A percentile compares a stretch with the other conserved stretches of the same genome.
phyloP scores from a whole-genome alignment of 2,113 vertebrate genomes.

The Rallus limicola region DNA sequence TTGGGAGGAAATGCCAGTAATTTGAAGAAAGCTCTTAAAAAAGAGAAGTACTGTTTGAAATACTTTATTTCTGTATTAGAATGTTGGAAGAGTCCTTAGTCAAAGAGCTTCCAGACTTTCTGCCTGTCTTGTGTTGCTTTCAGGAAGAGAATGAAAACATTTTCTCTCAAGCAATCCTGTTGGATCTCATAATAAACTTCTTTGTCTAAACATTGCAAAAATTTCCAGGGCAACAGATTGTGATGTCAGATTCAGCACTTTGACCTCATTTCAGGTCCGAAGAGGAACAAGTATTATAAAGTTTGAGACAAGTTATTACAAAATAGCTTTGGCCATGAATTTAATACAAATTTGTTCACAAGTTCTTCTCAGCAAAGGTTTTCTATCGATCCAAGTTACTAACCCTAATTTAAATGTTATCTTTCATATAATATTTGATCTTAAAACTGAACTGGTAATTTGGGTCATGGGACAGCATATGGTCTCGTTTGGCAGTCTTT shows the following conservation, averaged over 20 bases:
- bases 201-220: constrained; percentile 26
- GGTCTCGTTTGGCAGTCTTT: not conserved
- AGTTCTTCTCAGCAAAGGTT: not conserved
- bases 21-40: not conserved
- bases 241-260: not conserved
- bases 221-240: constrained; percentile 3
- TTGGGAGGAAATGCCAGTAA: not conserved
- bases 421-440: not conserved
- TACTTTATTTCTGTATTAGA: not conserved
- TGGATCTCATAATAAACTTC: constrained; percentile 27
- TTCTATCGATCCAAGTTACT: not conserved
- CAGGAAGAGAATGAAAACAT: not conserved
- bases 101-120: not conserved
- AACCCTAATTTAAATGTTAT: not conserved
- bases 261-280: not conserved
- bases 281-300: not conserved
- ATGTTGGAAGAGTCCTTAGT: not conserved
- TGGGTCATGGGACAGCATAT: not conserved
- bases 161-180: not conserved
- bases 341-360: not conserved
- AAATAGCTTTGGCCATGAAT: not conserved
- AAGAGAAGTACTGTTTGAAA: not conserved
- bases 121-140: not conserved
- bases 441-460: not conserved
- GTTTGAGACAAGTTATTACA: not conserved